Percentiles rank a stretch among this genome's conserved stretches.
Conservation (phyloP, 2,113 vertebrate species). For the Haliaeetus leucogaster region DNA sequence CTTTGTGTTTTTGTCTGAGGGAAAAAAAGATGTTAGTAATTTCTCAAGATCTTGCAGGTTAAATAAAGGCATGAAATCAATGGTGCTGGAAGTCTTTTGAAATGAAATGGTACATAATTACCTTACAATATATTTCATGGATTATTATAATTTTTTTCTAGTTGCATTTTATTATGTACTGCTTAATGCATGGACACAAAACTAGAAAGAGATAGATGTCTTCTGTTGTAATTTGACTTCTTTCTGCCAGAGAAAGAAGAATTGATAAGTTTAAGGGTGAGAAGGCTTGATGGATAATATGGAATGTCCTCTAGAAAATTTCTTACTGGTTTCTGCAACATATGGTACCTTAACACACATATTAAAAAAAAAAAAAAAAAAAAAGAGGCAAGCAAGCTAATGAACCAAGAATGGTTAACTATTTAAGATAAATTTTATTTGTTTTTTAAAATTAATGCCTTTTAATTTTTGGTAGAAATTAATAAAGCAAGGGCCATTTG, state of each 20-base stretch:
- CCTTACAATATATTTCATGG: background rate
- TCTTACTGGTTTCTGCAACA: background rate
- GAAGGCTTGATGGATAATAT: background rate
- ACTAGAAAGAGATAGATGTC: background rate
- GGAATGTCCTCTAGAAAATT: background rate
- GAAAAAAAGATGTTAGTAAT: background rate
- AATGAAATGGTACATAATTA: background rate
- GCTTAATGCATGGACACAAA: background rate
- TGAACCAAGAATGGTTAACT: background rate
- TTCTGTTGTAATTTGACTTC: background rate
- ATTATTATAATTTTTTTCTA: background rate
- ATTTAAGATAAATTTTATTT: background rate
- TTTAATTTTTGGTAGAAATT: background rate
- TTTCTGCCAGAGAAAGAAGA: background rate
- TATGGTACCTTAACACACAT: background rate
- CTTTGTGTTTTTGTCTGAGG: background rate
- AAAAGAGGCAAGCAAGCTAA: background rate
- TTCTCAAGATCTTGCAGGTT: background rate
- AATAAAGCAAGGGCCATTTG: background rate
- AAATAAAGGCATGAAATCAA: background rate
- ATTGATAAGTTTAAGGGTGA: background rate
- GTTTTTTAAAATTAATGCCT: background rate
- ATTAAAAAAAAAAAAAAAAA: too few species aligned
- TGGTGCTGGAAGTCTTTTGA: background rate
- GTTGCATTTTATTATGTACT: background rate